These are phyloP conservation scores for Patella depressa DNA, from an alignment of 2,888 invertebrate genomes.

Conservation along the genomic window DNA sequence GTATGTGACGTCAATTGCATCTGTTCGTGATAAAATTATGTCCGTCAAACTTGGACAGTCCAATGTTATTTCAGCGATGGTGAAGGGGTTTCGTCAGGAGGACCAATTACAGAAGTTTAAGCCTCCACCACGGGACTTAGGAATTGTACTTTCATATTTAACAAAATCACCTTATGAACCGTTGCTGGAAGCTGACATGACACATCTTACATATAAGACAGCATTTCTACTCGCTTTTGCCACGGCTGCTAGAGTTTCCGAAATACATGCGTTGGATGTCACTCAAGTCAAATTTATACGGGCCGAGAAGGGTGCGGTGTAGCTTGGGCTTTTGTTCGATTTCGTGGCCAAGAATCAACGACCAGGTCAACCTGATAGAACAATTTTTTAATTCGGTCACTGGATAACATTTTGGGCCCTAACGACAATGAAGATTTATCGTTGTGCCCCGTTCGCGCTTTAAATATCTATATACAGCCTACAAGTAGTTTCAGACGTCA, in stretches of 20 bases:
- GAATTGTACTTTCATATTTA: not conserved
- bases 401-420: not conserved
- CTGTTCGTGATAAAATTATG: not conserved
- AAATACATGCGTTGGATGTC: slow-evolving; percentile 7
- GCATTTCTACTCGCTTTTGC: slow-evolving; percentile 11
- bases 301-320: not conserved
- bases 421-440: not conserved
- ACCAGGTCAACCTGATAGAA: not conserved
- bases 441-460: not conserved
- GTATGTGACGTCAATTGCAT: too few relatives aligned
- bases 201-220: slow-evolving; percentile 1
- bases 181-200: not conserved
- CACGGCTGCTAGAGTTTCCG: slow-evolving; percentile 14
- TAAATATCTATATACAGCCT: not conserved
- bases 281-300: not conserved
- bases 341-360: slow-evolving; percentile 7
- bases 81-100: not conserved
- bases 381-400: not conserved
- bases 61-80: not conserved
- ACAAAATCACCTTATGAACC: not conserved
- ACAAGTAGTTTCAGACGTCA: not conserved
- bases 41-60: not conserved
- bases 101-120: not conserved
- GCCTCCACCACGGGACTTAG: not conserved
- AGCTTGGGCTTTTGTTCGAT: not conserved